A percentile compares a stretch with the other conserved stretches of the same genome.
Evolutionary conservation across 1,140 invertebrate genomes (phyloP).

Genomic region (Drosophila jambulina): DNA sequence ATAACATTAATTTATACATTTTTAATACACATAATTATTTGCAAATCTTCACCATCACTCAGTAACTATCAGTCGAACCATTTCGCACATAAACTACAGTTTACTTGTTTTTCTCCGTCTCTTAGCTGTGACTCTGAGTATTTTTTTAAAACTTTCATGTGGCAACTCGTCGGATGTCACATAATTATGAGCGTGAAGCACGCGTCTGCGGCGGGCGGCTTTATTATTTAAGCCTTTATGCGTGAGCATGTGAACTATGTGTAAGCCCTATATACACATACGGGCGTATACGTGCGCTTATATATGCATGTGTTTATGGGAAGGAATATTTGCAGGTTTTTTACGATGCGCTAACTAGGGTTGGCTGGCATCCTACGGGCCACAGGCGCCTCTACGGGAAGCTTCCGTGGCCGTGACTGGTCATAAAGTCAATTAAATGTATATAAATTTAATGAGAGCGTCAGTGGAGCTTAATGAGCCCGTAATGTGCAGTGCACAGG

Average conservation of each 20-base stretch:
- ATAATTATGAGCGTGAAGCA: conserved; percentile 75
- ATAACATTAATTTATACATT: no score
- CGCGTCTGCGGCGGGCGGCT: conserved; percentile 45
- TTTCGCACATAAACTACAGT: conserved; percentile 1
- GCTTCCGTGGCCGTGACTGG: conserved; percentile 46
- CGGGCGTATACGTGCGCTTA: neutral
- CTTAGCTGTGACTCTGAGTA: conserved; percentile 21
- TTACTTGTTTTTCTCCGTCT: conserved; percentile 10
- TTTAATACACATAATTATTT: neutral
- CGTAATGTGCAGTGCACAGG: conserved; percentile 26
- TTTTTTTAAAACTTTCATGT: conserved; percentile 67
- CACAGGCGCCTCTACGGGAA: conserved; percentile 23
- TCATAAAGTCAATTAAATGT: conserved; percentile 80
- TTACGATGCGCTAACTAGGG: conserved; percentile 75
- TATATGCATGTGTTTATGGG: conserved; percentile 20
- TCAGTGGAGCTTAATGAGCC: conserved; percentile 61
- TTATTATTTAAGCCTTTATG: conserved; percentile 81
- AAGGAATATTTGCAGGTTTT: conserved; percentile 49
- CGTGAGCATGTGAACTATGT: conserved; percentile 60
- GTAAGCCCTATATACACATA: conserved; percentile 12
- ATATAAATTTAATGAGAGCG: conserved; percentile 76
- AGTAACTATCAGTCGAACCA: neutral
- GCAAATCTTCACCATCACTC: neutral
- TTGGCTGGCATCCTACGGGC: conserved; percentile 47
- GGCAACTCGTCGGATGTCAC: conserved; percentile 67